These are phyloP conservation scores for Ornithorhynchus anatinus DNA, from an alignment of 2,113 vertebrate species.

Conservation along the genomic window DNA sequence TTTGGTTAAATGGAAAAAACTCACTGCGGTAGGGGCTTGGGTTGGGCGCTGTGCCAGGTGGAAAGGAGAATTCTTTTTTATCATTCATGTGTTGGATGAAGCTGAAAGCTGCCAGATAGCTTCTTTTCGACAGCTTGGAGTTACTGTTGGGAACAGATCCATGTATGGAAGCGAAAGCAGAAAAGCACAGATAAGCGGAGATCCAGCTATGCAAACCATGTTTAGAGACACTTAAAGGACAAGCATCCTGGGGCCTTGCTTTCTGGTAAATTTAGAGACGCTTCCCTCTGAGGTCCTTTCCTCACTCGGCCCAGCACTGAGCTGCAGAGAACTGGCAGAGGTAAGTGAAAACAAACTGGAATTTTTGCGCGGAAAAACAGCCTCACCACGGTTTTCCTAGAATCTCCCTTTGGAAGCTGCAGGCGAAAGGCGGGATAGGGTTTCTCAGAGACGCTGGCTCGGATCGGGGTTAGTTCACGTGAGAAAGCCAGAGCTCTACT, in stretches of 20 bases:
- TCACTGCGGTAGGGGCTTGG: conserved; percentile 29
- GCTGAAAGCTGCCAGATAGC: conserved; percentile 83
- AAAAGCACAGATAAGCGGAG: conserved; percentile 89
- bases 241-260: conserved; percentile 75
- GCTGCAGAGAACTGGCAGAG: conserved; percentile 61
- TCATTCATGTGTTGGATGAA: conserved; percentile 80
- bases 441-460: not conserved
- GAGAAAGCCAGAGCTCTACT: conserved; percentile 25
- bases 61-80: conserved; percentile 63
- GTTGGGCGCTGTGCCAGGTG: conserved; percentile 17
- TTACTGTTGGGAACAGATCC: conserved; percentile 86
- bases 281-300: conserved; percentile 66
- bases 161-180: conserved; percentile 92
- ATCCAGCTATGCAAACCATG: conserved; percentile 86
- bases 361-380: conserved; percentile 25
- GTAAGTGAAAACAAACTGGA: conserved; percentile 69
- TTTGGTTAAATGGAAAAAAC: conserved; percentile 25
- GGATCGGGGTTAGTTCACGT: not conserved
- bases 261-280: conserved; percentile 86
- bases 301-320: conserved; percentile 57
- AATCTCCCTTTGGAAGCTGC: not conserved
- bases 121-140: conserved; percentile 80
- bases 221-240: conserved; percentile 88
- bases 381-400: not conserved
- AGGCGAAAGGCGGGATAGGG: conserved; percentile 1